Base-by-base conservation (phyloP, 2,888 invertebrate genomes). In the Sclerodermus sp. region DNA sequence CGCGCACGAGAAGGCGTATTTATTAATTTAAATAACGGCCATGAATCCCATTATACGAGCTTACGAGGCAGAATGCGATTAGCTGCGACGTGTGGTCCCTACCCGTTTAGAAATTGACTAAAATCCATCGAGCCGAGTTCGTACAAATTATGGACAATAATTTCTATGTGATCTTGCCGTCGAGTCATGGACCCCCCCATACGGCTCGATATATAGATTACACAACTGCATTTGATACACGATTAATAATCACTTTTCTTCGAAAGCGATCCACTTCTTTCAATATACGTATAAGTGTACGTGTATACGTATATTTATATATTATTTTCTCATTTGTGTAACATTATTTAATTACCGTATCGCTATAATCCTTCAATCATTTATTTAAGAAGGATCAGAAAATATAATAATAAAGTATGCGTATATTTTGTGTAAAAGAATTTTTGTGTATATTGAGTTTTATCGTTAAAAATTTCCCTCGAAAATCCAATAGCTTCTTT, bases 11-110 rank as follows among this genome's bases (percentile, higher is more conserved):
- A 18, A 47, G 23, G 41, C 44, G 49, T 54, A 60, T 60, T 60
- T 60, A 60, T 60, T 60, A 60, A 60, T 60, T 57, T 49, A 49
- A 57, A 42, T 47, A 55, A 45, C 42, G 36, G 23, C 34, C 51
- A 40, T 53, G 49, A 46, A 57, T 57, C 55, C 55, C 52, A 57
- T 60, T 60, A 60, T 60, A 37, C 48, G 36, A 36, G 53, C 43
- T 60, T 60, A 60, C 60, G 51, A 49, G 50, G 60, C 60, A 50
- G 57, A 60, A 60, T 53, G 47, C 47, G 57, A 60, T 60, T 60
- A 60, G 57, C 46, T 23, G 18, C 47, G 49, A 52, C 49, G 40
- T 40, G 32, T 30, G 41, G 30, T 15, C 45, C 38, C 34, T 38
- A 8, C 40, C 29, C 34, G 36, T 16, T 34, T 37, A 31, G 30